Percentiles rank a stretch among this genome's conserved stretches.
phyloP scores from a whole-genome alignment of 2,888 invertebrate species.

The Ophioninae sp. region DNA sequence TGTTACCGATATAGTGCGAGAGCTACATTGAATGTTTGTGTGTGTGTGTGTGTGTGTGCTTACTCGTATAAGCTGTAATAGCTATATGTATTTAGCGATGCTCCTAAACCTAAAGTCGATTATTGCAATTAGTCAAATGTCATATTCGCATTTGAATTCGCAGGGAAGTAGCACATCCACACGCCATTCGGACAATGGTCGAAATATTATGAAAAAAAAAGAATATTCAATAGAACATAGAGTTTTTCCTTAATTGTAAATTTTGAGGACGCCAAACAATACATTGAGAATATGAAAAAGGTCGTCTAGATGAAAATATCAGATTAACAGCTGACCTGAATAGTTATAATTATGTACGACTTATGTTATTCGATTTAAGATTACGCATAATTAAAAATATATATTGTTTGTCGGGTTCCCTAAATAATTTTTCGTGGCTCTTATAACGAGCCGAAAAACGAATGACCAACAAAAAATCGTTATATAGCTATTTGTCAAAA shows the following conservation, averaged over 20 bases:
- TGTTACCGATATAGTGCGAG: slow-evolving; percentile 38
- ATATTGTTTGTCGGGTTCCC: slow-evolving; percentile 52
- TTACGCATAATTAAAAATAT: slow-evolving; percentile 47
- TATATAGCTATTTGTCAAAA: slow-evolving; percentile 46
- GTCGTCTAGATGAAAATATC: slow-evolving; percentile 9
- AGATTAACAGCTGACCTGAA: slow-evolving; percentile 57
- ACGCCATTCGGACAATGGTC: slow-evolving; percentile 65
- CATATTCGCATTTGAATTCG: slow-evolving; percentile 55
- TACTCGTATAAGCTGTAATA: slow-evolving; percentile 1
- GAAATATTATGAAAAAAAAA: slow-evolving; percentile 55
- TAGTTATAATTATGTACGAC: slow-evolving; percentile 51
- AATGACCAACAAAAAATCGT: slow-evolving; percentile 36
- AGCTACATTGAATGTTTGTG: slow-evolving; percentile 10
- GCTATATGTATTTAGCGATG: slow-evolving; percentile 43
- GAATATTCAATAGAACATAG: slow-evolving; percentile 26
- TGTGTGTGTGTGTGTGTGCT: background rate
- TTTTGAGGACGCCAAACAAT: slow-evolving; percentile 19
- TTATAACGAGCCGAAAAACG: slow-evolving; percentile 28
- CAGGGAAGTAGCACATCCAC: slow-evolving; percentile 65
- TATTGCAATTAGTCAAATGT: slow-evolving; percentile 35
- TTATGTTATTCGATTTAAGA: slow-evolving; percentile 28
- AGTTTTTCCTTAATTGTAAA: slow-evolving; percentile 20
- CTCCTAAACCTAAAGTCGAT: slow-evolving; percentile 48
- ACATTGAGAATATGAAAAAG: slow-evolving; percentile 18
- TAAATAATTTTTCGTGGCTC: slow-evolving; percentile 37